Evolutionary conservation across 64 coral and sea anemone genomes (phyloP).

Genomic region (Dendronephthya gigantea): DNA sequence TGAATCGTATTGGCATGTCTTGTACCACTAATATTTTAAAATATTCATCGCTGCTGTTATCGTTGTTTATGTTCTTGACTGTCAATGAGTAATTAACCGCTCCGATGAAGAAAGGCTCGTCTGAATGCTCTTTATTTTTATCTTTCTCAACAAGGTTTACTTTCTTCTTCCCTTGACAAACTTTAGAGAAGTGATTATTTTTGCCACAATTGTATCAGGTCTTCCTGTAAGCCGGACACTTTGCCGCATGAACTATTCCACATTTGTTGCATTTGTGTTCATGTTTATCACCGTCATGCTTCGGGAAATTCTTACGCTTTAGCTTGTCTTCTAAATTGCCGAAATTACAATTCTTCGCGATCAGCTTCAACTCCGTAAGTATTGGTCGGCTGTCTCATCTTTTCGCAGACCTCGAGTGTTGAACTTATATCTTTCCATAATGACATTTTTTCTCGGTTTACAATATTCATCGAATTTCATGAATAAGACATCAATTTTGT

Average conservation of each 20-base stretch:
- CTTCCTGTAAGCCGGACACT: neutral
- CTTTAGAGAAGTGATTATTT: conserved; percentile 5
- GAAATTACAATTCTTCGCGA: conserved; percentile 13
- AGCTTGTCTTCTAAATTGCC: neutral
- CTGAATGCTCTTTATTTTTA: too few species aligned
- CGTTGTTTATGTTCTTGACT: too few species aligned
- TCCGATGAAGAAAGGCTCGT: too few species aligned
- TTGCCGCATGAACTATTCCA: neutral
- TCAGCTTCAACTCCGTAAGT: conserved; percentile 13
- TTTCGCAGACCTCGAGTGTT: conserved; percentile 18
- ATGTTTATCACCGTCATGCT: neutral
- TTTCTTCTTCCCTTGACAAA: too few species aligned
- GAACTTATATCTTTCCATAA: conserved; percentile 43
- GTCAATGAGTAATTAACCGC: too few species aligned
- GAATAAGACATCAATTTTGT: conserved; percentile 32
- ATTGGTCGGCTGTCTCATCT: conserved; percentile 36
- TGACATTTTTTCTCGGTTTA: conserved; percentile 32
- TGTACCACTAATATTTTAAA: too few species aligned
- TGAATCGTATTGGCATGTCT: too few species aligned
- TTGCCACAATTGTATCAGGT: neutral
- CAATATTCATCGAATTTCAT: conserved; percentile 29
- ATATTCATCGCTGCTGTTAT: too few species aligned
- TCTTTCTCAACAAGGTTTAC: too few species aligned
- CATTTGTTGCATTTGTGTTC: neutral
- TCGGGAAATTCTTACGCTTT: neutral